Evolutionary conservation across 2,797 vertebrate species (phyloP), one percentile per base, ranked within the genome.

Genomic region (Morelia viridis): DNA sequence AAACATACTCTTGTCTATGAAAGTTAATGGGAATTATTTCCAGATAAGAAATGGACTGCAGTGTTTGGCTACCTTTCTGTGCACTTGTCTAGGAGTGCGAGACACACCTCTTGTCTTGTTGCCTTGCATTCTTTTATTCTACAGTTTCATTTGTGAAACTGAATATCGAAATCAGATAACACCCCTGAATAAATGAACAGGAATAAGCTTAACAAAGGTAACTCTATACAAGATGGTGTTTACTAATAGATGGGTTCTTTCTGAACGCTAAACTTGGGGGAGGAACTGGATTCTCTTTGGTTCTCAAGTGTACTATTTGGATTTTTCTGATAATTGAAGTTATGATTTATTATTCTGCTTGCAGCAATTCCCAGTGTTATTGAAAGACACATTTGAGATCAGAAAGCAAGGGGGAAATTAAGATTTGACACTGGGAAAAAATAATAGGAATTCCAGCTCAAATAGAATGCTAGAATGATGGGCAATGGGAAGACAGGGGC

Each of bases 161-260:
- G 95, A 97, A 93, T 96, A 94, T 90, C 93, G 97, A 97, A 98
- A 98, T 93, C 91, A 95, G 97, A 98, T 95, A 80, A 97, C 96
- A 94, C 46, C 22, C 96, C 98, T 98, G 96, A 98, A 98, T 98
- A 98, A 98, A 98, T 98, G 95, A 98, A 92, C 94, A 97, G 97
- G 95, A 95, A 93, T 95, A 96, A 96, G 95, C 94, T 95, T 95
- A 96, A 98, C 97, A 97, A 97, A 97, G 96, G 98, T 97, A 98
- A 98, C 94, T 94, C 95, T 97, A 98, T 95, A 96, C 97, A 92
- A 88, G 90, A 94, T 93, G 91, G 89, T 95, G 93, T 96, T 98
- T 97, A 98, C 94, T 98, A 98, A 98, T 98, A 98, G 94, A 98
- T 97, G 94, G 92, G 93, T 89, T 96, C 96, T 97, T 92, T 94